These are phyloP conservation scores for Phylloscopus whistleri DNA, from an alignment of 2,113 vertebrate genomes.

Conservation along the genomic window DNA sequence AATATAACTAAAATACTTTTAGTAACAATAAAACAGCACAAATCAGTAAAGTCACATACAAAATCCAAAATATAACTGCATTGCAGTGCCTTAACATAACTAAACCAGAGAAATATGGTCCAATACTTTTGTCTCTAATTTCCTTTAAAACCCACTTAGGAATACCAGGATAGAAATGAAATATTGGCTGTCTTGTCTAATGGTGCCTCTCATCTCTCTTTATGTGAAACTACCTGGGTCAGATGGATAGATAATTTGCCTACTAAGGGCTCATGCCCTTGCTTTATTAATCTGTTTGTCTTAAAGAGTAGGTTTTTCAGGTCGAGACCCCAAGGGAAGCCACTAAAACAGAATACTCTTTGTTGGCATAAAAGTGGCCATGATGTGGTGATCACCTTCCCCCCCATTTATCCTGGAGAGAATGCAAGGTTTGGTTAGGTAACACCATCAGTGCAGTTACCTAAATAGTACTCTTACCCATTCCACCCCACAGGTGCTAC, in stretches of 20 bases:
- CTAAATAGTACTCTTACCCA: neutral
- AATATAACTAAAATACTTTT: neutral
- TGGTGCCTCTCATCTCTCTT: neutral
- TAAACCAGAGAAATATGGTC: neutral
- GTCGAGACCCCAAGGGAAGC: neutral
- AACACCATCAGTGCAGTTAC: neutral
- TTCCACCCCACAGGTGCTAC: neutral
- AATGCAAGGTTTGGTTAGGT: neutral
- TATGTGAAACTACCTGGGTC: neutral
- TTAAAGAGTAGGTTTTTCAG: slow-evolving; percentile 14
- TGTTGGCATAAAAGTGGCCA: neutral
- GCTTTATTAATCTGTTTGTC: slow-evolving; percentile 14
- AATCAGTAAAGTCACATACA: neutral
- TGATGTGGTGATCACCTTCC: neutral
- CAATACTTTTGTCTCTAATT: neutral
- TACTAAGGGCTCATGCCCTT: neutral
- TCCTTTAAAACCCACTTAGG: neutral
- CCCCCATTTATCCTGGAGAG: neutral
- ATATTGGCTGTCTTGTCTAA: neutral
- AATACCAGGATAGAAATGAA: slow-evolving; percentile 1
- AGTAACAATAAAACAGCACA: neutral
- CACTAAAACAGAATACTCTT: neutral
- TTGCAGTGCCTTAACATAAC: neutral
- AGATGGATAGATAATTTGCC: slow-evolving; percentile 1
- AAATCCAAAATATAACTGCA: neutral